Conservation (phyloP, 2,113 vertebrate species). For the Channa argus region DNA sequence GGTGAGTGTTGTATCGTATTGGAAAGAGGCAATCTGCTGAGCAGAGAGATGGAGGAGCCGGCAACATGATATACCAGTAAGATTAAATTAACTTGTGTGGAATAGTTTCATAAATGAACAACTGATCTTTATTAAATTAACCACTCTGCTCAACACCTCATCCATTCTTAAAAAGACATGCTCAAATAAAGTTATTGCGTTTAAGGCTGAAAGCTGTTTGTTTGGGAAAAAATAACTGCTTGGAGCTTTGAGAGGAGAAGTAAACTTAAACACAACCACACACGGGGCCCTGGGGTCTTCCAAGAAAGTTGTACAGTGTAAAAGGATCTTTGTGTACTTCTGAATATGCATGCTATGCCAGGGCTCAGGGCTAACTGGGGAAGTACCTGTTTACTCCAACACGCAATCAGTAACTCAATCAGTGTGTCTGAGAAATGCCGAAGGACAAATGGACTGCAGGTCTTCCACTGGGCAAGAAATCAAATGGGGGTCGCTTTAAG, state of each 20-base stretch:
- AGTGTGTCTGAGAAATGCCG: slow-evolving; percentile 47
- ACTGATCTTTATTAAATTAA: slow-evolving; percentile 25
- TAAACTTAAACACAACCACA: slow-evolving; percentile 12
- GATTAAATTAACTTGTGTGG: slow-evolving; percentile 17
- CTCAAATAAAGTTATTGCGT: slow-evolving; percentile 11
- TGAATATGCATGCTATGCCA: slow-evolving; percentile 36
- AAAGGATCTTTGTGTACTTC: slow-evolving; percentile 65
- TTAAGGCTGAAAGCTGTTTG: slow-evolving; percentile 17
- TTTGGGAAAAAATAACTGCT: slow-evolving; percentile 21
- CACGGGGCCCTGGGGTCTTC: slow-evolving; percentile 12
- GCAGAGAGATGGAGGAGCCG: slow-evolving; percentile 42
- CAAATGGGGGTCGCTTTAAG: slow-evolving; percentile 50
- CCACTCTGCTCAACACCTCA: slow-evolving; percentile 29
- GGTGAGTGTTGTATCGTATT: slow-evolving; percentile 37
- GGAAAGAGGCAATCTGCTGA: slow-evolving; percentile 30
- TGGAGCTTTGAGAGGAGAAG: neutral
- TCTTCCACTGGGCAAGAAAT: slow-evolving; percentile 25
- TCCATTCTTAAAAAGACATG: neutral
- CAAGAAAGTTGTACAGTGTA: slow-evolving; percentile 56
- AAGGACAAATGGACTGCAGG: slow-evolving; percentile 23
- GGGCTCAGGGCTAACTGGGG: slow-evolving; percentile 31
- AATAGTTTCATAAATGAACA: slow-evolving; percentile 20
- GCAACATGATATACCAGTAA: slow-evolving; percentile 41
- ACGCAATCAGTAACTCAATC: slow-evolving; percentile 61
- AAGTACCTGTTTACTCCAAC: slow-evolving; percentile 61